Evolutionary conservation across 2,888 invertebrate genomes (phyloP), one percentile per base, ranked within the genome.

Genomic region (Catocala fraxini): DNA sequence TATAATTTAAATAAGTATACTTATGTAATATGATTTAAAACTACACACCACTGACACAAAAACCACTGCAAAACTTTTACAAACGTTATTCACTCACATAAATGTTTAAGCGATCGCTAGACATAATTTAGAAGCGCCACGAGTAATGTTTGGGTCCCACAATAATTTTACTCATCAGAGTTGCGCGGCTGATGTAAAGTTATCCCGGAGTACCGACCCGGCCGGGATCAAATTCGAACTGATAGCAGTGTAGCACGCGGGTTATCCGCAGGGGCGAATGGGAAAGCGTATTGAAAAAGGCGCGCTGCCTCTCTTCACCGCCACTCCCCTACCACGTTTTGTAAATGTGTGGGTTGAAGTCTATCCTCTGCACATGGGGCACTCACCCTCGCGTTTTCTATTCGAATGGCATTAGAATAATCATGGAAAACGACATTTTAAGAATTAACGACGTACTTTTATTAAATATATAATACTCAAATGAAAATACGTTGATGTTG

Each of bases 191-290:
- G 25, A 51, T 47, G 34, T 9, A 15, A 43, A 54, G 42, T 35
- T 25, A 11, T 7, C 13, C 34, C 63, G 41, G 46, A 52, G 68
- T 15, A 75, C 76, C 71, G 61, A 46, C 54, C 59, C 61, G 54
- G 60, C 62, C 61, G 52, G 59, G 54, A 56, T 45, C 59, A 57
- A 69, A 62, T 68, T 46, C 65, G 57, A 48, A 73, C 74, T 75
- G 74, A 57, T 75, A 63, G 62, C 34, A 58, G 15, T 39, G 58
- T 59, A 39, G 51, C 62, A 68, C 59, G 70, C 67, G 67, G 62
- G 64, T 72, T 59, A 72, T 53, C 53, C 52, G 62, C 66, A 60
- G 56, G 47, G 56, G 66, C 59, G 67, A 67, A 59, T 53, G 43
- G 56, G 70, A 63, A 49, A 59, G 54, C 35, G 56, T 55, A 53